phyloP scores from a whole-genome alignment of 2,797 vertebrate species.

The Cryptoblepharus egeriae region DNA sequence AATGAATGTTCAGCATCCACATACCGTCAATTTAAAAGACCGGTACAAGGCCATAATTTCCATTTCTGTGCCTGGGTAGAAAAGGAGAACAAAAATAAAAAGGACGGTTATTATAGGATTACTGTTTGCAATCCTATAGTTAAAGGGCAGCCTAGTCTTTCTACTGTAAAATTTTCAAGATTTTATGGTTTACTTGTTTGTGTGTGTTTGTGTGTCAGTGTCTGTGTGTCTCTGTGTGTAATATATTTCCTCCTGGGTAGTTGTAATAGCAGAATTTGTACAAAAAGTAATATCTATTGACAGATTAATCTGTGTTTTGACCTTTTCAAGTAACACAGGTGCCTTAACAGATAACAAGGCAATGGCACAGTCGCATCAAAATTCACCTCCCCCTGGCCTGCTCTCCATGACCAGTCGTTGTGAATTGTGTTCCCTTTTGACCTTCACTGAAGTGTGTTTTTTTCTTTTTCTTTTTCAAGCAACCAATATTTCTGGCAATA shows the following conservation, averaged over 20 bases:
- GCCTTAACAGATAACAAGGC: not conserved
- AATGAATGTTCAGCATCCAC: conserved; percentile 61
- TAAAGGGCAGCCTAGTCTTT: conserved; percentile 69
- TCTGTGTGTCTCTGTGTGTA: conserved; percentile 35
- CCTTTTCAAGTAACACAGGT: not conserved
- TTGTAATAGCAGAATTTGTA: conserved; percentile 9
- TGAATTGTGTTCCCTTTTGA: not conserved
- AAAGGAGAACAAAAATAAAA: conserved; percentile 56
- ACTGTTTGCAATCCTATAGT: conserved; percentile 65
- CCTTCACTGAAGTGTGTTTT: not conserved
- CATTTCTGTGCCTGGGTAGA: conserved; percentile 47
- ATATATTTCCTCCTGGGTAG: conserved; percentile 55
- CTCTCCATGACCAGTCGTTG: not conserved
- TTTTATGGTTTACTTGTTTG: conserved; percentile 66
- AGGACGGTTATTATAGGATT: conserved; percentile 74
- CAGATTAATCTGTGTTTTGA: not conserved
- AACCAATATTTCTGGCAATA: not conserved
- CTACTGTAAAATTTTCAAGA: conserved; percentile 65
- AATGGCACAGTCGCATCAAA: not conserved
- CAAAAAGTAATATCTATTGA: conserved; percentile 5
- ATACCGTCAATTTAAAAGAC: conserved; percentile 68
- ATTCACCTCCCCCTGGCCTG: not conserved
- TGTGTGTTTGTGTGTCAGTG: conserved; percentile 34
- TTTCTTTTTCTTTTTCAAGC: not conserved
- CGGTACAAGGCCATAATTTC: conserved; percentile 71